Conservation (phyloP, 64 coral and sea anemone genomes). For the Pocillopora verrucosa region DNA sequence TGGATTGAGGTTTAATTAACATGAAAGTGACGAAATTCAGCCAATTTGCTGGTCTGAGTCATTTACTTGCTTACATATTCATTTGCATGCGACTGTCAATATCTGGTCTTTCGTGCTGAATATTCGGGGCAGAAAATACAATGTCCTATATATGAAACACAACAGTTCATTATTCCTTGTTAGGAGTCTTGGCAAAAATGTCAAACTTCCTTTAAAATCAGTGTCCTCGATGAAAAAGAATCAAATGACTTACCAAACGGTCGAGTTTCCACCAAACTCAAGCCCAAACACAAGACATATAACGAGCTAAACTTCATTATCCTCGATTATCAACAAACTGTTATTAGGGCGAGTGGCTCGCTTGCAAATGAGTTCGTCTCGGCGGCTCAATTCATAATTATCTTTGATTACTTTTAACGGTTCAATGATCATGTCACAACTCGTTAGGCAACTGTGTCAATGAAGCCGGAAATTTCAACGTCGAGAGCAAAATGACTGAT, state of each 20-base stretch:
- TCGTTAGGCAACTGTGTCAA: neutral
- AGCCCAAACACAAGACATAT: neutral
- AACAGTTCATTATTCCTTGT: no score
- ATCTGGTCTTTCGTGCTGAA: no score
- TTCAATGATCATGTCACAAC: neutral
- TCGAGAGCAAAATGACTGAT: neutral
- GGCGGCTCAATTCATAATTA: neutral
- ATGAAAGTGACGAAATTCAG: no score
- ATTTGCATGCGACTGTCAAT: no score
- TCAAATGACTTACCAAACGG: conserved; percentile 7
- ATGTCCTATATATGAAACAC: no score
- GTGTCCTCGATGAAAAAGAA: neutral
- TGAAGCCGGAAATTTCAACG: neutral
- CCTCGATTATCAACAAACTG: neutral
- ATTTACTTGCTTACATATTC: no score
- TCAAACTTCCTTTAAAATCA: neutral
- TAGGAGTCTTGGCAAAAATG: neutral
- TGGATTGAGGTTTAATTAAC: no score
- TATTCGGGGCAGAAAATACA: no score
- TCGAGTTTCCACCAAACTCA: neutral
- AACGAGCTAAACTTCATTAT: neutral
- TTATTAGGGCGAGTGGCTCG: neutral
- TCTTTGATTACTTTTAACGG: neutral
- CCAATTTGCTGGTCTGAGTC: no score
- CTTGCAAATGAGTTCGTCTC: neutral